Base-by-base conservation (phyloP, 2,888 invertebrate genomes). In the Rotaria magnacalcarata region DNA sequence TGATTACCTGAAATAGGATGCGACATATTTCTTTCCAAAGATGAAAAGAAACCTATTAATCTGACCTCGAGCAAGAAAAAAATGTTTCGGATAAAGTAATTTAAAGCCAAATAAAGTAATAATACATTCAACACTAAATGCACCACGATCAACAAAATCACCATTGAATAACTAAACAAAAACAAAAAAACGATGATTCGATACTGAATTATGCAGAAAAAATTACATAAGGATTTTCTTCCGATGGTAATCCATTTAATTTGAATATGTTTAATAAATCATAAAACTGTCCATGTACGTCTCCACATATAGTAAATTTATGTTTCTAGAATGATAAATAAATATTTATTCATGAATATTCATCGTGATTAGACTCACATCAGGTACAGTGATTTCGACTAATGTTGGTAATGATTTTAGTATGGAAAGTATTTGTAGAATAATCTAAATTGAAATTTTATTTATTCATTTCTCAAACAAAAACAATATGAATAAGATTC, bases 61-160 rank as follows among this genome's bases (percentile, higher is more conserved):
- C 92, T 93, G 92, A 96, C 97, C 99, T 93, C 99, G 93, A 0
- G 97, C 96, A 95, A 99, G 95, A 92, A 94, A 98, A 92, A 99
- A 98, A 91, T 97, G 95, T 90, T 97, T 93, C 0, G 99, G 99
- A 92, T 94, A 97, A 85, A 99, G 92, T 88, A 99, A 92, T 91
- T 99, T 99, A 92, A 96, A 98, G 88, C 96, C 96, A 91, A 99
- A 96, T 88, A 99, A 92, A 16, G 95, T 95, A 90, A 99, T 96
- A 90, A 99, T 99, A 91, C 98, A 98, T 92, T 99, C 99, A 54
- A 99, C 97, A 58, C 97, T 97, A 91, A 99, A 99, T 0, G 98
- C 97, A 24, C 99, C 99, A 92, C 84, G 43, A 86, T 85, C 67
- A 85, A 84, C 34, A 86, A 85, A 52, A 41, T 47, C 85, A 24